Conservation (phyloP, 2,888 invertebrate species). For the Trichogramma dendrolimi region DNA sequence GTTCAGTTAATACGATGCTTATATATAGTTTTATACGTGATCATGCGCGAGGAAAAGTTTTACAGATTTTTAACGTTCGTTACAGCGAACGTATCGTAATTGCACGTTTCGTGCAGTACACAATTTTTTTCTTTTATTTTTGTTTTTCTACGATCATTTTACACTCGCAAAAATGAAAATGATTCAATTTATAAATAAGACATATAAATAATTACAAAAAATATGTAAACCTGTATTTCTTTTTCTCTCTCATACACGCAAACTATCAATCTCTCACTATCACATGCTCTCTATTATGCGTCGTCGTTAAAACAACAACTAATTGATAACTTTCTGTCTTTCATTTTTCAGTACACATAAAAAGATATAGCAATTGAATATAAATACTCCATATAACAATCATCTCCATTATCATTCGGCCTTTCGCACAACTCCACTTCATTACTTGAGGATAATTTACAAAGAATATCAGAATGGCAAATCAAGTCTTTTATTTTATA, state of each 20-base stretch:
- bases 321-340: constrained; percentile 36
- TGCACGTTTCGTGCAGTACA: not conserved
- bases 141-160: no score
- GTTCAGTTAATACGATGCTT: not conserved
- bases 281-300: constrained; percentile 1
- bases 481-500: not conserved
- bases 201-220: no score
- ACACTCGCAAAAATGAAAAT: not conserved
- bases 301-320: constrained; percentile 31
- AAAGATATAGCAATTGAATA: constrained; percentile 34
- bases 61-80: no score
- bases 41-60: constrained; percentile 12
- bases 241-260: constrained; percentile 17
- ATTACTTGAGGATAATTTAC: constrained; percentile 7
- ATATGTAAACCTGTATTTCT: not conserved
- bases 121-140: no score
- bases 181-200: constrained; percentile 17
- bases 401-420: constrained; percentile 10
- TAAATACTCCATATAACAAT: constrained; percentile 41
- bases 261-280: not conserved
- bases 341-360: constrained; percentile 27
- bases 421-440: no score
- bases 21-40: not conserved
- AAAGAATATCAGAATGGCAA: constrained; percentile 18
- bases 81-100: not conserved